A percentile compares a stretch with the other conserved stretches of the same genome.
These are phyloP conservation scores for Xenus cinereus DNA, from an alignment of 2,113 vertebrate species.

Conservation along the genomic window DNA sequence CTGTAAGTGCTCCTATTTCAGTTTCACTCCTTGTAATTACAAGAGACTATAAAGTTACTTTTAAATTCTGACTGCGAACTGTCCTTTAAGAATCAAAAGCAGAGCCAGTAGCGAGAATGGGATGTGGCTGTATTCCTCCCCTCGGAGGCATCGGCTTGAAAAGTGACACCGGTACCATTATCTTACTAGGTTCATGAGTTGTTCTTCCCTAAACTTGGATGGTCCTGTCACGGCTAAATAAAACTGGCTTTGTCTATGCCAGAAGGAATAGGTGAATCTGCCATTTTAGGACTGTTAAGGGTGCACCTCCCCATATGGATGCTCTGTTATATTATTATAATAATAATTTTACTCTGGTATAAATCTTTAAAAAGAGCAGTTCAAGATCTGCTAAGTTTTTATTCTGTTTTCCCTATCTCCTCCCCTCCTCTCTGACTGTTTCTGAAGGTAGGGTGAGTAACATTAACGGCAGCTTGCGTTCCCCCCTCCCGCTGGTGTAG, in stretches of 20 bases:
- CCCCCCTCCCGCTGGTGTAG: too few relatives aligned
- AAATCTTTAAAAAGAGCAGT: neutral
- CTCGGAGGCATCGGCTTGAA: neutral
- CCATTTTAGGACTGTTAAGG: neutral
- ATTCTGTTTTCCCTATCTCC: neutral
- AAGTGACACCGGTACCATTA: neutral
- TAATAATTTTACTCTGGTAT: neutral
- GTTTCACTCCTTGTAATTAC: neutral
- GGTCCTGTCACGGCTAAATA: neutral
- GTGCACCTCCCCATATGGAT: neutral
- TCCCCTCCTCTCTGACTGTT: neutral
- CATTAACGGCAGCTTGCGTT: neutral
- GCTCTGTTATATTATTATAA: neutral
- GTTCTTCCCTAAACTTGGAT: neutral
- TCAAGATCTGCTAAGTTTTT: neutral
- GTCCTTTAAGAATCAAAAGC: neutral
- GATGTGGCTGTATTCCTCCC: neutral
- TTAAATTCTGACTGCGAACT: neutral
- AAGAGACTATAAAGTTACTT: neutral
- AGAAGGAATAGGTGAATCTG: neutral
- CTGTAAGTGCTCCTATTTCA: neutral
- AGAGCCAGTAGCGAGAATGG: neutral
- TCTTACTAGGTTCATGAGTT: neutral
- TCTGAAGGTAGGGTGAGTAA: neutral
- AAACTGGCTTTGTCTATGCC: neutral